A percentile compares a stretch with the other conserved stretches of the same genome.
phyloP scores from a whole-genome alignment of 2,888 invertebrate genomes.

The Tuberolachnus salignus region DNA sequence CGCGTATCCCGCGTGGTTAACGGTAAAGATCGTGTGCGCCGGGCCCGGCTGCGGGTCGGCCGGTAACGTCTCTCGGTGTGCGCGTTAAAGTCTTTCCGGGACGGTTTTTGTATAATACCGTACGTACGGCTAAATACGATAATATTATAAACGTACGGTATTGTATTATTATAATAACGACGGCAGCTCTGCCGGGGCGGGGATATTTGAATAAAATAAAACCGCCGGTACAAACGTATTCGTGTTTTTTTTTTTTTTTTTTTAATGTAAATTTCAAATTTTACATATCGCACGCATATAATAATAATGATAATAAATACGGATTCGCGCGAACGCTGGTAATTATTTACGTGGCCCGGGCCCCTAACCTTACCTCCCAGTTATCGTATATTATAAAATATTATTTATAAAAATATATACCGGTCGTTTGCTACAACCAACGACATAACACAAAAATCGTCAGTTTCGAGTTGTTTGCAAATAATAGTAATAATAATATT shows the following conservation, averaged over 20 bases:
- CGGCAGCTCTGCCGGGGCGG: neutral
- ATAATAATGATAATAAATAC: neutral
- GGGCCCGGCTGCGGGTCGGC: neutral
- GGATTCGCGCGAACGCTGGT: conserved; percentile 44
- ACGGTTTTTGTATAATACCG: too few relatives aligned
- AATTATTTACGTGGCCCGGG: conserved; percentile 52
- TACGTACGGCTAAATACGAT: too few relatives aligned
- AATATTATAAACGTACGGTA: too few relatives aligned
- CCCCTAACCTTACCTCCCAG: too few relatives aligned
- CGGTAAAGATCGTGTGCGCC: conserved; percentile 48
- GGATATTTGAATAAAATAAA: conserved; percentile 41
- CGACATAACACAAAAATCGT: too few relatives aligned
- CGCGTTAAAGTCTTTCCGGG: neutral
- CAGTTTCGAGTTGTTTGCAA: too few relatives aligned
- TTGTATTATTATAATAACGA: neutral
- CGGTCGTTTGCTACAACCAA: too few relatives aligned
- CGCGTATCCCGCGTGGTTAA: conserved; percentile 14
- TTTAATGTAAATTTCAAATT: conserved; percentile 41
- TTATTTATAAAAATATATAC: too few relatives aligned
- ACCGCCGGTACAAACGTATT: neutral
- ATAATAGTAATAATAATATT: too few relatives aligned
- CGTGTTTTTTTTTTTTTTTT: too few relatives aligned
- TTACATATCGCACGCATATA: conserved; percentile 1
- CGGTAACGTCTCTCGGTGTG: neutral
- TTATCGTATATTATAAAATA: too few relatives aligned